Base-by-base conservation (phyloP, 1,140 invertebrate genomes). In the Hycleus phaleratus region DNA sequence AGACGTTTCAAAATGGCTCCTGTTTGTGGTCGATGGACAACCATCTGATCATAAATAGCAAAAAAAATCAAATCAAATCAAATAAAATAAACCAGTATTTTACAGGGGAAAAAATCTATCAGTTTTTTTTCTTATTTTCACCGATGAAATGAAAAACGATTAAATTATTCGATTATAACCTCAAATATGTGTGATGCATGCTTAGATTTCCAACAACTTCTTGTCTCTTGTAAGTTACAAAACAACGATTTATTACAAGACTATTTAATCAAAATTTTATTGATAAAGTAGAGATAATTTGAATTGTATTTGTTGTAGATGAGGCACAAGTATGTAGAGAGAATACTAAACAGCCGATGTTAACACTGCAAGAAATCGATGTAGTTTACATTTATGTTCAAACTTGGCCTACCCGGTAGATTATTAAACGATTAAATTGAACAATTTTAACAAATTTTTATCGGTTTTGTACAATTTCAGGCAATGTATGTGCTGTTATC, bases 401-500 rank as follows among this genome's bases (percentile, higher is more conserved):
- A 58, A 69, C 71, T 59, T 74, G 72, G 72, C 66, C 71, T 25
- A 59, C 71, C 53, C 70, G 72, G 71, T 73, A 12, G 11, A 24
- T 46, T 3, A 5, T 3, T 18, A 18, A 18, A 7, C 32, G 32
- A 1, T 32, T 32, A 38, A 18, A 58, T 42, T 6, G 9, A 51
- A 24, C 9, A 40, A 25, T 50, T 38, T 38, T 38, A 48, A 51
- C 56, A 61, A 50, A 32, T 12, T n/a, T 44, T 45, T 48, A 12
- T 46, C 38, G 11, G 7, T 32, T 32, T 7, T 32, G 7, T 32
- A 18, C 26, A 52, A 43, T 82, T 79, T 62, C 72, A 86, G 89
- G 68, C 91, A 94, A 77, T 95, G 92, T 71, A 91, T 93, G 84
- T 94, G 91, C 74, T 91, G 90, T 76, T 94, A 91, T 74, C 83